phyloP scores from a whole-genome alignment of 2,113 vertebrate species.

The Corythornis cristatus region DNA sequence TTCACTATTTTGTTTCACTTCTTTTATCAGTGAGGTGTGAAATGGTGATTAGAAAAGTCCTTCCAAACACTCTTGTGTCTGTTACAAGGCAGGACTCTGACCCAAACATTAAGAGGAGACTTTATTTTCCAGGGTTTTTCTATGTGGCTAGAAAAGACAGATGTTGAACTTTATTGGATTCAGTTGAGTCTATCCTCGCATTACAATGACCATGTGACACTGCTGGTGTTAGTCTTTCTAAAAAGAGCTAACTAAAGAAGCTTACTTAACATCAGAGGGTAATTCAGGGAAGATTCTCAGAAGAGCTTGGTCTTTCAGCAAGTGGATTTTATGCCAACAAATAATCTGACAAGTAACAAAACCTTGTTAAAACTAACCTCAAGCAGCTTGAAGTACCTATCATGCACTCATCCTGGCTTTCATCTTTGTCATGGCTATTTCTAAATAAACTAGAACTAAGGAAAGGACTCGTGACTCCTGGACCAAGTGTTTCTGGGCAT shows the following conservation, averaged over 20 bases:
- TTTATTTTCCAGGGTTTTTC: neutral
- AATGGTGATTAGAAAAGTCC: neutral
- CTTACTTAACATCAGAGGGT: neutral
- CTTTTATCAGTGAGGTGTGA: neutral
- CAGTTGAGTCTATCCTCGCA: neutral
- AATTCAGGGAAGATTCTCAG: neutral
- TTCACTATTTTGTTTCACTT: neutral
- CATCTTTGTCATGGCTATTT: neutral
- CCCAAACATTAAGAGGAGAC: neutral
- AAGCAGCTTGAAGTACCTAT: neutral
- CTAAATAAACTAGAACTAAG: neutral
- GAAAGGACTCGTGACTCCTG: neutral
- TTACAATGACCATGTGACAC: neutral
- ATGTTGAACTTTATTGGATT: neutral
- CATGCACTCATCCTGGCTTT: neutral
- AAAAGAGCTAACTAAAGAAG: neutral
- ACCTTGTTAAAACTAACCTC: neutral
- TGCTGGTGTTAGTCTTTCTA: neutral
- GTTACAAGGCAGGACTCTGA: neutral
- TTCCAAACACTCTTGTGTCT: neutral
- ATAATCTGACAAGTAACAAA: neutral
- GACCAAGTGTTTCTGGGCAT: neutral
- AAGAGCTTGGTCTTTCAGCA: neutral
- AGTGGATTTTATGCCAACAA: neutral
- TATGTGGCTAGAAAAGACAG: neutral